Evolutionary conservation across 2,113 vertebrate species (phyloP).

Genomic region (Rhizomys pruinosus): DNA sequence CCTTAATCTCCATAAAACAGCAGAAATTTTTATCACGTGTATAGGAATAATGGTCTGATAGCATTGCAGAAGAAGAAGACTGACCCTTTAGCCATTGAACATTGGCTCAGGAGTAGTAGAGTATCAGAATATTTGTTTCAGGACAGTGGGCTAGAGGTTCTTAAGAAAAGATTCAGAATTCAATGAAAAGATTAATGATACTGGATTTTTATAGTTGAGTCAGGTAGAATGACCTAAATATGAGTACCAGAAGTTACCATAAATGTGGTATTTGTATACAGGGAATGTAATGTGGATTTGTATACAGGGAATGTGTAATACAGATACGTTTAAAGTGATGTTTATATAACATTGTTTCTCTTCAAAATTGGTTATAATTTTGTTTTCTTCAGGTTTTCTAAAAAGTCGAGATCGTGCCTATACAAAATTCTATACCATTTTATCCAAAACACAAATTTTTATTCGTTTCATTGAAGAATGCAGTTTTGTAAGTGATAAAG

Average conservation of each 20-base stretch:
- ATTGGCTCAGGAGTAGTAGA: background rate
- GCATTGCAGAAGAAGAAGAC: background rate
- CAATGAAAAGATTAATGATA: slow-evolving; percentile 40
- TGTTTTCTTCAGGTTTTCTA: slow-evolving; percentile 92
- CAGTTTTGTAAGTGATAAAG: slow-evolving; percentile 99
- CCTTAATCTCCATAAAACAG: background rate
- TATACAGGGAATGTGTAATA: background rate
- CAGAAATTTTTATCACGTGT: background rate
- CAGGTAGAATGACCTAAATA: background rate
- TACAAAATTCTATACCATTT: slow-evolving; percentile 95
- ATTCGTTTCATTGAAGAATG: slow-evolving; percentile 99
- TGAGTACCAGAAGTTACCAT: background rate
- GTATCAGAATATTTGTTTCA: slow-evolving; percentile 16
- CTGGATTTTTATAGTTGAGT: background rate
- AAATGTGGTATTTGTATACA: slow-evolving; percentile 21
- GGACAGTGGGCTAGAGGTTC: background rate
- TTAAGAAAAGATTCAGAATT: background rate
- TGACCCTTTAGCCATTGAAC: background rate
- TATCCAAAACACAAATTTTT: slow-evolving; percentile 98
- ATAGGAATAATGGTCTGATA: background rate
- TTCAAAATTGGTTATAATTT: slow-evolving; percentile 63
- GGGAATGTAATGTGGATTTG: background rate
- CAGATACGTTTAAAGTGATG: slow-evolving; percentile 24
- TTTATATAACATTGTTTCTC: slow-evolving; percentile 33
- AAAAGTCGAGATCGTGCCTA: slow-evolving; percentile 97